phyloP scores from a whole-genome alignment of 2,797 vertebrate genomes.

The Agapornis canus region DNA sequence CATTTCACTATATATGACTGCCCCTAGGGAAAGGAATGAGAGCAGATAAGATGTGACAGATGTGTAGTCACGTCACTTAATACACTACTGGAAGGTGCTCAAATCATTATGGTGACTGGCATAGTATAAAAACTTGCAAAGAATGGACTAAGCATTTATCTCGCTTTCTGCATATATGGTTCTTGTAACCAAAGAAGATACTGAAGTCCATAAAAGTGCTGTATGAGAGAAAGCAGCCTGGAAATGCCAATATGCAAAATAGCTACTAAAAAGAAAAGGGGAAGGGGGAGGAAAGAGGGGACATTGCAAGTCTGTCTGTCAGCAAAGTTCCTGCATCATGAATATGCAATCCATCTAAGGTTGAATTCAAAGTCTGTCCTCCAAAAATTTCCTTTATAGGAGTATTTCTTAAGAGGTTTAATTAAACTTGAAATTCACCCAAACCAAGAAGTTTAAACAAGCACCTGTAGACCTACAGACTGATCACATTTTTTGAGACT shows the following conservation, averaged over 20 bases:
- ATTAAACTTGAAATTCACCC: not conserved
- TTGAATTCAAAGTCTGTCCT: not conserved
- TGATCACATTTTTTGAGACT: not conserved
- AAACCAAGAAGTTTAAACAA: not conserved
- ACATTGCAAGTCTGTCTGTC: not conserved
- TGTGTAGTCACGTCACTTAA: conserved; percentile 64
- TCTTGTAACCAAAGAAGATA: conserved; percentile 11
- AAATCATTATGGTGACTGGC: conserved; percentile 42
- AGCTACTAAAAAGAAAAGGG: not conserved
- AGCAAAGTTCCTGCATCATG: not conserved
- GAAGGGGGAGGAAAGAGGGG: too few species aligned
- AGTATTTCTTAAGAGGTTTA: not conserved
- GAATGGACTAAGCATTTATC: conserved; percentile 29
- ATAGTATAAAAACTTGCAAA: conserved; percentile 28
- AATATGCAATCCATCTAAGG: not conserved
- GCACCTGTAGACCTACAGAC: not conserved
- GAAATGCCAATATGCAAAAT: not conserved
- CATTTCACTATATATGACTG: conserved; percentile 37
- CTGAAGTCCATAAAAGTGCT: not conserved
- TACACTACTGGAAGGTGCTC: conserved; percentile 64
- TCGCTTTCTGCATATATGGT: not conserved
- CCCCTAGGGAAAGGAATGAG: conserved; percentile 43
- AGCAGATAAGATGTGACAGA: conserved; percentile 69
- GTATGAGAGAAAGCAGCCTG: not conserved
- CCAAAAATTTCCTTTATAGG: not conserved